Percentiles rank a stretch among this genome's conserved stretches.
Conservation (phyloP, 2,888 invertebrate genomes). For the Ennomos fuscantarius region DNA sequence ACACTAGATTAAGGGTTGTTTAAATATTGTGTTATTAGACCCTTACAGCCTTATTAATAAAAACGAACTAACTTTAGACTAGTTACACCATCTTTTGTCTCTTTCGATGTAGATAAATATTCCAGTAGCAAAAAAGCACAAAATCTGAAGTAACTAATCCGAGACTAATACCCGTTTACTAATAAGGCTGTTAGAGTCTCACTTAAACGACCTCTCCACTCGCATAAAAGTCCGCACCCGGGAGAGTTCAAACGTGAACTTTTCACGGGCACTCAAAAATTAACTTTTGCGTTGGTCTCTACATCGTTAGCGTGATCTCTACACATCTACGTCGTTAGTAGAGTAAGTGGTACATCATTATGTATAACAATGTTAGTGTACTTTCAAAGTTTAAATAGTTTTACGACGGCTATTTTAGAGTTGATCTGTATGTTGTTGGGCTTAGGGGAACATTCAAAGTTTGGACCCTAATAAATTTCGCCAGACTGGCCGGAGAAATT, state of each 20-base stretch:
- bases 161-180: no score
- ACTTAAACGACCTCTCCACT: conserved; percentile 6
- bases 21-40: no score
- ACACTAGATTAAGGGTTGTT: no score
- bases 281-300: conserved; percentile 13
- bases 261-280: conserved; percentile 14
- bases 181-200: no score
- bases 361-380: neutral
- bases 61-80: no score
- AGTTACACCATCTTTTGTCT: no score
- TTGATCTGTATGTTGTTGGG: neutral
- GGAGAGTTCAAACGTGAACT: conserved; percentile 21
- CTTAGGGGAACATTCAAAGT: neutral
- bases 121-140: no score
- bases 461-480: no score
- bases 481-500: no score
- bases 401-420: conserved; percentile 5
- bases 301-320: conserved; percentile 1
- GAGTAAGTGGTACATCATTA: conserved; percentile 9
- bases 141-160: no score
- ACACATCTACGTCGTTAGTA: conserved; percentile 7
- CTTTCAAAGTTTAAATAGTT: conserved; percentile 20
- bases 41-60: no score
- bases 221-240: conserved; percentile 8
- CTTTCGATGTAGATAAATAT: no score